A percentile compares a stretch with the other conserved stretches of the same genome.
Conservation (phyloP, 2,113 vertebrate genomes). For the Bombycilla garrulus region DNA sequence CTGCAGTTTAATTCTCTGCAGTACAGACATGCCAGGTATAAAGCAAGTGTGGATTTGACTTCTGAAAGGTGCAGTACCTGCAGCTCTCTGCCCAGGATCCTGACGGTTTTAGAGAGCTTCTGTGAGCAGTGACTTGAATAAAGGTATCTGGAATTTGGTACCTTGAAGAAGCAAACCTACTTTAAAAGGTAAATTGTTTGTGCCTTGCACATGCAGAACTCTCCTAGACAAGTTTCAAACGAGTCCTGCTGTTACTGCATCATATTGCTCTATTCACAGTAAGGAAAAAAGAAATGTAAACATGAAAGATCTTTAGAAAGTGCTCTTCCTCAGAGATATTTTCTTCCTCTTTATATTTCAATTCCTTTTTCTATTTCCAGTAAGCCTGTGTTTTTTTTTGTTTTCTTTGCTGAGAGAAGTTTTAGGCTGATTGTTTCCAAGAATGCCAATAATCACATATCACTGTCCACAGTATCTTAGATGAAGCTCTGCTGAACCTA, state of each 20-base stretch:
- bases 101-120: neutral
- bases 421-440: conserved; percentile 44
- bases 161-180: neutral
- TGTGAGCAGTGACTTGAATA: neutral
- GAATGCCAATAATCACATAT: conserved; percentile 36
- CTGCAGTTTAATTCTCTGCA: neutral
- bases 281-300: conserved; percentile 19
- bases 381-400: neutral
- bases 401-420: conserved; percentile 2
- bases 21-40: neutral
- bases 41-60: neutral
- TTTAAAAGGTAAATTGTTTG: conserved; percentile 17
- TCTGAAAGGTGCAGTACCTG: neutral
- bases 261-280: neutral
- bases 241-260: neutral
- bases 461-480: neutral
- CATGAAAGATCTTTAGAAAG: conserved; percentile 24
- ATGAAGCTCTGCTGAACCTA: neutral
- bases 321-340: neutral
- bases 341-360: neutral
- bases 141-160: neutral
- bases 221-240: neutral
- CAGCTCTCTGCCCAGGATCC: neutral
- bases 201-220: neutral
- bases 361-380: neutral